These are phyloP conservation scores for Archegozetes longisetosus DNA, from an alignment of 1,140 invertebrate genomes.

Conservation along the genomic window DNA sequence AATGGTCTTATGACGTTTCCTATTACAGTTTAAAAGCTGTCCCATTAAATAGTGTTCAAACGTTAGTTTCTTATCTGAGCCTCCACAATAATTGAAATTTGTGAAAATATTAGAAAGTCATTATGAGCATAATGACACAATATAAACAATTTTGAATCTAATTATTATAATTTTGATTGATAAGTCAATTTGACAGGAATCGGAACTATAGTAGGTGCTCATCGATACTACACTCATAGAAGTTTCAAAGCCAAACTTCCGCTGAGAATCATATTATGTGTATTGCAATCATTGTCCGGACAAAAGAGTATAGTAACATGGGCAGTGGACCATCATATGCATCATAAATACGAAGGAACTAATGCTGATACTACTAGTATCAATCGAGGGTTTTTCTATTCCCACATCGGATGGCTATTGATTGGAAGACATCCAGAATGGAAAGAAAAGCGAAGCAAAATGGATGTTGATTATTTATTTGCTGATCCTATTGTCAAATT, in stretches of 20 bases:
- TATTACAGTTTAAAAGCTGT: no score
- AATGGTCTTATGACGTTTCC: no score
- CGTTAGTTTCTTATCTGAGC: no score
- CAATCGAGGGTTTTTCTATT: constrained; percentile 87
- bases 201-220: constrained; percentile 28
- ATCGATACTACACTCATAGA: constrained; percentile 36
- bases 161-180: no score
- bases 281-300: constrained; percentile 29
- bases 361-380: constrained; percentile 95
- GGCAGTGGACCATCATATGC: constrained; percentile 80
- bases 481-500: neutral
- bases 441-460: neutral
- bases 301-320: constrained; percentile 75
- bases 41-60: no score
- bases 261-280: constrained; percentile 30
- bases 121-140: no score
- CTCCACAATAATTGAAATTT: no score
- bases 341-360: constrained; percentile 82
- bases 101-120: no score
- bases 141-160: no score
- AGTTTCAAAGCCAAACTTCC: constrained; percentile 36
- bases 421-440: neutral
- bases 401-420: constrained; percentile 45
- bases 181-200: no score
- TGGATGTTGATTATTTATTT: neutral